Evolutionary conservation across 2,113 vertebrate species (phyloP), one percentile per base, ranked within the genome.

Genomic region (Xiphias gladius): DNA sequence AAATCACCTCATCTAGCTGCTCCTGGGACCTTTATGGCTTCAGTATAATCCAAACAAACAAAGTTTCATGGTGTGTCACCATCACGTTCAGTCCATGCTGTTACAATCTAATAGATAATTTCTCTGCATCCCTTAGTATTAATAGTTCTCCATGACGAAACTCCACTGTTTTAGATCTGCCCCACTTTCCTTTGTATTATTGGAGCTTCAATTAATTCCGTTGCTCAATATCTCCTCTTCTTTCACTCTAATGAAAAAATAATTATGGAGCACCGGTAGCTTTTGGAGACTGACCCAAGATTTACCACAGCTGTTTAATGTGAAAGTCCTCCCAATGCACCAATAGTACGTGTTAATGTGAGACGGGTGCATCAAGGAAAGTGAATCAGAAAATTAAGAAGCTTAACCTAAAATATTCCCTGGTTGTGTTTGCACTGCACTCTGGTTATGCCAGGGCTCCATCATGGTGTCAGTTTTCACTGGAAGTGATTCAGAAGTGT

Each of bases 291-390:
- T 57, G 57, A 79, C 58, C 68, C 48, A 13, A 62, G 76, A 64
- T 35, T 58, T 43, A 8, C 24, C 73, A 72, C 68, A 77, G 78
- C 67, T 81, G 73, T 73, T 26, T 62, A 22, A 10, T 24, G 41
- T 58, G 46, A 67, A 72, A 52, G 41, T 24, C 12, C 30, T 64
- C 79, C 58, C 39, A 2, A 62, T 71, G 30, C 50, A 43, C 71
- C 57, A 13, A n/a, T 32, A 59, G 52, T 41, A n/a, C 26, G 22
- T 37, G 43, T 26, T 80, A 59, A 80, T 80, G 61, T 48, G 32
- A 59, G 66, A 35, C 71, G 76, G 71, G 72, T 67, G 74, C 52
- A 68, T 43, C 12, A 11, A n/a, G 37, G 13, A 35, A 75, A 22
- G 46, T 71, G 19, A 43, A n/a, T 20, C 9, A 16, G 22, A 76